A percentile compares a stretch with the other conserved stretches of the same genome.
Evolutionary conservation across 30 jellyfish, hydroid and myxozoan genomes (phyloP).

Genomic region (Aurelia aurita): DNA sequence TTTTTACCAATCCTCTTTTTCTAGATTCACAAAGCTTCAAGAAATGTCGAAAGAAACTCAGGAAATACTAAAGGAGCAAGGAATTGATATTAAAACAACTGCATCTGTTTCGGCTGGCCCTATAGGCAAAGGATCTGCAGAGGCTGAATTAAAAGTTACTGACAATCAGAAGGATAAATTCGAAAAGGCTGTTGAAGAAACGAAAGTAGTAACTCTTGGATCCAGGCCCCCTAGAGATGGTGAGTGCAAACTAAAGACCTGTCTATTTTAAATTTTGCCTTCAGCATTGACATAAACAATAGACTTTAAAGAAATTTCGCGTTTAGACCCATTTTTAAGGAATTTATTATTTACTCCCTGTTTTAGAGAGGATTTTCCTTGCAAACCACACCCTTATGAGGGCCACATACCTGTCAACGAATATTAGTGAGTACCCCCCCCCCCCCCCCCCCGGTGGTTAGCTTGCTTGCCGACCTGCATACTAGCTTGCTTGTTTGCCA

Average conservation of each 20-base stretch:
- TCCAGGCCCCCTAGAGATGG: slow-evolving; percentile 53
- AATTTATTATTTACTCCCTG: no score
- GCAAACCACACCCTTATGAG: no score
- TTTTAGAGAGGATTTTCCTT: no score
- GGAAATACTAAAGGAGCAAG: slow-evolving; percentile 48
- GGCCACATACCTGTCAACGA: no score
- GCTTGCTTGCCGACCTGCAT: no score
- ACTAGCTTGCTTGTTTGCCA: no score
- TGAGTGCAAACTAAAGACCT: not conserved
- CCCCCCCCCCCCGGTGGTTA: no score
- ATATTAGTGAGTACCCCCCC: no score
- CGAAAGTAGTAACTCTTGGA: slow-evolving; percentile 35
- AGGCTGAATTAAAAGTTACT: not conserved
- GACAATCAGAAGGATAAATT: slow-evolving; percentile 18
- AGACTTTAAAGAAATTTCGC: not conserved
- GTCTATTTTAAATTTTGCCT: not conserved
- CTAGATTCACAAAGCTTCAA: slow-evolving; percentile 50
- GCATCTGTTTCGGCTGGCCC: slow-evolving; percentile 33
- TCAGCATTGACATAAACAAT: not conserved
- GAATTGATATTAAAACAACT: slow-evolving; percentile 34
- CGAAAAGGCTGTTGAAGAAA: slow-evolving; percentile 13
- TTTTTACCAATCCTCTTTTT: no score
- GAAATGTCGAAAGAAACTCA: slow-evolving; percentile 38
- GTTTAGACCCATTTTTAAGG: no score
- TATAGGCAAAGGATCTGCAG: slow-evolving; percentile 5